Evolutionary conservation across 2,797 vertebrate genomes (phyloP).

Genomic region (Eurystomus glaucurus): DNA sequence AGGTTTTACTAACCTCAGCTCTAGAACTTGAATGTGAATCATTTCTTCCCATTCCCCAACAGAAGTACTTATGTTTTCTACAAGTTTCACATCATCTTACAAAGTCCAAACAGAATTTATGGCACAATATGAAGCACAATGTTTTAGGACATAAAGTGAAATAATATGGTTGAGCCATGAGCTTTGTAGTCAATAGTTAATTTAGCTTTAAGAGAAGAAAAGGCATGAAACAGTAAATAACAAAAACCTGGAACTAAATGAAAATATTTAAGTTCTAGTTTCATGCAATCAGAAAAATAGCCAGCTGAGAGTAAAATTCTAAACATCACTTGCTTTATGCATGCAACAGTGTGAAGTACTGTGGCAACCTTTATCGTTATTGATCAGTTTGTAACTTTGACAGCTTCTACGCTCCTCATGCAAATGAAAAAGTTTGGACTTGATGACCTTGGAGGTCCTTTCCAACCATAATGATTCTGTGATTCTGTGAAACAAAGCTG

Average conservation of each 20-base stretch:
- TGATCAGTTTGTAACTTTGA: background rate
- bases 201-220: slow-evolving; percentile 5
- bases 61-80: background rate
- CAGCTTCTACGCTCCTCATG: background rate
- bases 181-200: background rate
- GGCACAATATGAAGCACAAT: background rate
- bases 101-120: background rate
- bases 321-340: slow-evolving; percentile 1
- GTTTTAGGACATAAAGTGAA: background rate
- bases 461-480: too few relatives aligned
- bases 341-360: background rate
- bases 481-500: background rate
- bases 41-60: background rate
- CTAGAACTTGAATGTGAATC: background rate
- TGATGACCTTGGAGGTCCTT: too few relatives aligned
- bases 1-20: background rate
- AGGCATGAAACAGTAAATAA: background rate
- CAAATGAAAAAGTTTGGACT: background rate
- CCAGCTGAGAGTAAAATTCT: slow-evolving; percentile 13
- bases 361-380: slow-evolving; percentile 9
- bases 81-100: background rate
- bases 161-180: background rate
- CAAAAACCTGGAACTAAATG: background rate
- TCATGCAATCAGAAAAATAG: background rate
- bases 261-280: slow-evolving; percentile 28